phyloP scores from a whole-genome alignment of 2,113 vertebrate species.

The Phyllostomus discolor region DNA sequence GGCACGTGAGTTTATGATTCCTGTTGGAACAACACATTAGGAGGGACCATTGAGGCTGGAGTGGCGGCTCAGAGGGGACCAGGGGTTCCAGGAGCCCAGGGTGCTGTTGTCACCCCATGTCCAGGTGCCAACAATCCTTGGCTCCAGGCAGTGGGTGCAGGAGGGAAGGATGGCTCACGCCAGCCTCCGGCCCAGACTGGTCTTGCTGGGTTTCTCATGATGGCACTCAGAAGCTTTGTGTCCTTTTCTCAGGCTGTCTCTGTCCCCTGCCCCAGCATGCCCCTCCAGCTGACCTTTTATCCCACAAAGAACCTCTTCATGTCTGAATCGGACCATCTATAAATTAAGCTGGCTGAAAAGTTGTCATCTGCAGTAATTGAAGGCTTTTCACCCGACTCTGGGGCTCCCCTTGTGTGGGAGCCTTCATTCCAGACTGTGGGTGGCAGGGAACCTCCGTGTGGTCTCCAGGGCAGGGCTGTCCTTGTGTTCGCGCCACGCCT shows the following conservation, averaged over 20 bases:
- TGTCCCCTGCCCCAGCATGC: background rate
- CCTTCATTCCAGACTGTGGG: background rate
- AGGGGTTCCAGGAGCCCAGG: background rate
- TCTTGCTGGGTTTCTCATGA: background rate
- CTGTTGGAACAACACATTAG: accelerated
- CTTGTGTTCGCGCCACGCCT: accelerated
- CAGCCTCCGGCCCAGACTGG: background rate
- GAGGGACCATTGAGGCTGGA: background rate
- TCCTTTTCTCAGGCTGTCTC: background rate
- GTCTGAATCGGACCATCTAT: background rate
- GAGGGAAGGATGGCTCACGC: accelerated
- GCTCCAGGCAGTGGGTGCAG: background rate
- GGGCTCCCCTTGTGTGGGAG: background rate
- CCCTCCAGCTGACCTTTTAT: background rate
- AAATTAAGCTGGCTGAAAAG: background rate
- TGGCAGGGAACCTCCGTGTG: background rate
- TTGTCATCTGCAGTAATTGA: background rate
- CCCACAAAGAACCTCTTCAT: background rate
- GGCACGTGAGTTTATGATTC: background rate
- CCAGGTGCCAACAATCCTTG: background rate
- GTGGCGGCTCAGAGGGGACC: background rate
- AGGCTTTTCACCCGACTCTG: background rate
- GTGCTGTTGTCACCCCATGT: accelerated
- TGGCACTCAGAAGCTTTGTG: background rate
- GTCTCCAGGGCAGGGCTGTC: background rate